Percentiles rank a stretch among this genome's conserved stretches.
These are phyloP conservation scores for Agrochola lota DNA, from an alignment of 2,888 invertebrate species.

Conservation along the genomic window DNA sequence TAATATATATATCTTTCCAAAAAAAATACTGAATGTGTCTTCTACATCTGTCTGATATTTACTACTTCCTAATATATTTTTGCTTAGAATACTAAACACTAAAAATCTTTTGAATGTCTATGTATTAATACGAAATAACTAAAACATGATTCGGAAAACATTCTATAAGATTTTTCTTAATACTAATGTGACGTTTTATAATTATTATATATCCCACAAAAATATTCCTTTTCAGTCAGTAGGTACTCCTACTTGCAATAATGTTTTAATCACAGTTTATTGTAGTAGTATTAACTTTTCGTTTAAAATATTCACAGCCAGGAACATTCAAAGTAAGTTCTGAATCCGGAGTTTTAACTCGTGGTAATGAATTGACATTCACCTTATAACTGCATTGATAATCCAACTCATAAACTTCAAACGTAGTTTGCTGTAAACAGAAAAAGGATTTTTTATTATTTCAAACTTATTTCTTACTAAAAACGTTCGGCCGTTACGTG, in stretches of 20 bases:
- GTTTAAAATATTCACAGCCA: constrained; percentile 87
- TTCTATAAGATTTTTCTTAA: background rate
- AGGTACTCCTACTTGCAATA: background rate
- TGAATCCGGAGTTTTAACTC: constrained; percentile 83
- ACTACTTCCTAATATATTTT: constrained; percentile 16
- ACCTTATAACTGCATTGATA: constrained; percentile 90
- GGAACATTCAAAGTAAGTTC: constrained; percentile 89
- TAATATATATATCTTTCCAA: background rate
- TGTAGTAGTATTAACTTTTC: constrained; percentile 78
- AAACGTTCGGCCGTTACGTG: background rate
- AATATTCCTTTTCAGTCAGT: background rate
- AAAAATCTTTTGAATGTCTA: background rate
- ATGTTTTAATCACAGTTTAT: constrained; percentile 75
- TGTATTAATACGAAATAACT: background rate
- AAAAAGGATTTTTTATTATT: constrained; percentile 25
- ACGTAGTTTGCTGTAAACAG: constrained; percentile 87
- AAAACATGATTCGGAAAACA: background rate
- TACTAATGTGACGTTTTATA: background rate
- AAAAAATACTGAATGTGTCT: constrained; percentile 13
- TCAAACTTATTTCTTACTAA: background rate
- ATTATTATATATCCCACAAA: background rate
- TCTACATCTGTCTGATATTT: background rate
- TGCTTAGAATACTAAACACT: constrained; percentile 13
- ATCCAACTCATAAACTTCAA: constrained; percentile 90
- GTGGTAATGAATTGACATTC: constrained; percentile 85